These are phyloP conservation scores for Lethocerus indicus DNA, from an alignment of 1,140 invertebrate genomes.

Conservation along the genomic window DNA sequence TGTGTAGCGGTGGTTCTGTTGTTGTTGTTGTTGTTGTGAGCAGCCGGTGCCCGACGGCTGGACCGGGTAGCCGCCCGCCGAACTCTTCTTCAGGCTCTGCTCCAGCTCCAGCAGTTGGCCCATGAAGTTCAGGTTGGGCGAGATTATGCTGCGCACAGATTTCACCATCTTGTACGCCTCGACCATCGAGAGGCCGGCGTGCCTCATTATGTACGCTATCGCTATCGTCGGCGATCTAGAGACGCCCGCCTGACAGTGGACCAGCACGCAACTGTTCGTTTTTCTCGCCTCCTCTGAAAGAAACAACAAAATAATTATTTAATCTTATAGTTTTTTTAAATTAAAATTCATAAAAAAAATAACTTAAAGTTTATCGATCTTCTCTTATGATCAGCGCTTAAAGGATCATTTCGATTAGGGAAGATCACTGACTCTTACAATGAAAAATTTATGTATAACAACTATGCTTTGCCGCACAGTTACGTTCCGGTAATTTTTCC, in stretches of 20 bases:
- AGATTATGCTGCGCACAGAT: conserved; percentile 72
- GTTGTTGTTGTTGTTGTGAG: no score
- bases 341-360: no score
- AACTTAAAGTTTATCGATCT: no score
- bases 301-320: conserved; percentile 22
- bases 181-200: conserved; percentile 67
- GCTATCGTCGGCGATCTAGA: conserved; percentile 87
- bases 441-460: not conserved
- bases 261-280: conserved; percentile 60
- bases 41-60: no score
- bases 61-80: conserved; percentile 11
- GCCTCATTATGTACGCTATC: conserved; percentile 88
- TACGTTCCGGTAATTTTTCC: not conserved
- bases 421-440: no score
- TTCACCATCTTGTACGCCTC: conserved; percentile 85
- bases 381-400: no score
- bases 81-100: conserved; percentile 37
- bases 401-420: no score
- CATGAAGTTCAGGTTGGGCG: conserved; percentile 95
- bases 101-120: conserved; percentile 82
- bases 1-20: no score
- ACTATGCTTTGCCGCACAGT: not conserved
- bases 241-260: conserved; percentile 91
- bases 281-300: conserved; percentile 71
- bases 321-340: no score